phyloP scores from a whole-genome alignment of 2,797 vertebrate genomes.

The Megalops cyprinoides region DNA sequence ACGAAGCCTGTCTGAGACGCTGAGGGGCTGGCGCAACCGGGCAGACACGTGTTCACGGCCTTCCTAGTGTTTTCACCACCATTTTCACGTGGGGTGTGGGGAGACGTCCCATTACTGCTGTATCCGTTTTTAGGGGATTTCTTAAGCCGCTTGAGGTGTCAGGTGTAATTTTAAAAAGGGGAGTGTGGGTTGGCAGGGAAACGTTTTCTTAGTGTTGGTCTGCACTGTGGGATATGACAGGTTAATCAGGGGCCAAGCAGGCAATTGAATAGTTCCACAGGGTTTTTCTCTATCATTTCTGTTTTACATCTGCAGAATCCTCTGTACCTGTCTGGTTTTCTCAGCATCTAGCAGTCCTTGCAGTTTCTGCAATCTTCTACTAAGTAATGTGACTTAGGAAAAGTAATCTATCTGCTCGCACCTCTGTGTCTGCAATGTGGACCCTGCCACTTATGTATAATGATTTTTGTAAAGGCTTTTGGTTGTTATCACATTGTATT shows the following conservation, averaged over 20 bases:
- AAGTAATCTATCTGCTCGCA: no score
- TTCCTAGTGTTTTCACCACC: background rate
- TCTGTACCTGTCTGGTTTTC: background rate
- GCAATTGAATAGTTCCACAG: background rate
- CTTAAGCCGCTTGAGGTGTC: background rate
- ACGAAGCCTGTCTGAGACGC: constrained; percentile 85
- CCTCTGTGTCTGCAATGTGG: background rate
- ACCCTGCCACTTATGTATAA: background rate
- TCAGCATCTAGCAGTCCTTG: background rate
- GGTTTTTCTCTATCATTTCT: background rate
- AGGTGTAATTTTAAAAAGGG: no score
- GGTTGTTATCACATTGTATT: background rate
- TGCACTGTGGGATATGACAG: no score
- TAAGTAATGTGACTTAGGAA: no score
- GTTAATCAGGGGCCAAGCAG: no score
- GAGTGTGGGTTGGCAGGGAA: no score
- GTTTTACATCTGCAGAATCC: background rate
- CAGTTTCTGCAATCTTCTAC: no score
- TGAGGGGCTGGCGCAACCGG: no score
- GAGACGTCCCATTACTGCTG: no score
- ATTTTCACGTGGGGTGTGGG: no score
- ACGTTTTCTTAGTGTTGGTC: no score
- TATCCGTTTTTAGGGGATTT: background rate
- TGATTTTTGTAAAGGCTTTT: background rate
- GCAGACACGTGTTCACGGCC: no score